phyloP scores from a whole-genome alignment of 2,113 vertebrate genomes.

The Actinemys pallida region DNA sequence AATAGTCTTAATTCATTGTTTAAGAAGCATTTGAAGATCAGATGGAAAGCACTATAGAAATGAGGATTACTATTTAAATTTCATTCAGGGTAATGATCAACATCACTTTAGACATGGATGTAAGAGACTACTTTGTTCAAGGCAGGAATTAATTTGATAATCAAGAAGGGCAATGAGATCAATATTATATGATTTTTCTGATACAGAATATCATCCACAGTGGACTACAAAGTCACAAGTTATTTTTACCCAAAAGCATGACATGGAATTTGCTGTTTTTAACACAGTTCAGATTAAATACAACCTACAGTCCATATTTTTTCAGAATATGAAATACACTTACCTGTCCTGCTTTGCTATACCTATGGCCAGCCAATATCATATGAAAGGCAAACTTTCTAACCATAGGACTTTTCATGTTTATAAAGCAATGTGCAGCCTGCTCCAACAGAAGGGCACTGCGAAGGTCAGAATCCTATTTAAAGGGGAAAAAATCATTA shows the following conservation, averaged over 20 bases:
- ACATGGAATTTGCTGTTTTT: neutral
- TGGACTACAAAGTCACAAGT: neutral
- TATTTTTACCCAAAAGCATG: neutral
- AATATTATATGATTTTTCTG: neutral
- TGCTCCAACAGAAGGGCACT: conserved; percentile 96
- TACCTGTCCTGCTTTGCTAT: conserved; percentile 98
- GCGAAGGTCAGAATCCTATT: conserved; percentile 96
- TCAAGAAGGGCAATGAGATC: neutral
- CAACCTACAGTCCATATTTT: accelerated
- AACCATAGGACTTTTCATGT: conserved; percentile 98
- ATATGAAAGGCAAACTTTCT: conserved; percentile 99
- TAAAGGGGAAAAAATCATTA: conserved; percentile 40
- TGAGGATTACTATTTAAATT: neutral
- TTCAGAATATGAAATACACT: conserved; percentile 37
- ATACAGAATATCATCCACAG: neutral
- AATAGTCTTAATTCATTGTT: neutral
- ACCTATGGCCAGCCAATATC: conserved; percentile 97
- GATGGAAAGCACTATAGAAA: neutral
- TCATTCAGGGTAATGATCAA: neutral
- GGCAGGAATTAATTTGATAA: neutral
- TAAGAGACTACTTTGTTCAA: neutral
- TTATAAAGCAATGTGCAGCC: conserved; percentile 97
- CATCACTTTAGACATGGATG: neutral
- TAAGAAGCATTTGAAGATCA: neutral
- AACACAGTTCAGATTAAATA: neutral